Evolutionary conservation across 1,140 invertebrate species (phyloP).

Genomic region (Oncopeltus fasciatus): DNA sequence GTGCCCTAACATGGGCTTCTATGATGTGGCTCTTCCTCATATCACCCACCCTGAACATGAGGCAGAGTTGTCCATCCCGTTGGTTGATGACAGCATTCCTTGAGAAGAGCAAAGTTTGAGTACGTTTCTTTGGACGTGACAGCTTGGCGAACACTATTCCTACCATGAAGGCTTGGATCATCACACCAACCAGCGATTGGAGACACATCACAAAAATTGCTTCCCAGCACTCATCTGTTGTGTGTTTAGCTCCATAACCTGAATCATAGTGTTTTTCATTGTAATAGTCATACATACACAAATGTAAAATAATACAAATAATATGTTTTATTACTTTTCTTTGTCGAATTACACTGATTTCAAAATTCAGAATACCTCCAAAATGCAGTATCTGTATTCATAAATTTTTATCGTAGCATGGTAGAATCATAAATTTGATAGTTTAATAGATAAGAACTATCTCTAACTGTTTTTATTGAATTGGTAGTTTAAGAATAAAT

Average conservation of each 20-base stretch:
- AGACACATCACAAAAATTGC: conserved; percentile 84
- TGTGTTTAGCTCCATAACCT: conserved; percentile 59
- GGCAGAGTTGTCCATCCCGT: conserved; percentile 66
- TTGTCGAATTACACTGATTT: no score
- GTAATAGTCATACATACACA: no score
- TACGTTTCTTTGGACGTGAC: conserved; percentile 77
- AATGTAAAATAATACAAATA: no score
- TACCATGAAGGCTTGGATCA: conserved; percentile 73
- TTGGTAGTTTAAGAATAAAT: no score
- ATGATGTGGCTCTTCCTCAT: conserved; percentile 88
- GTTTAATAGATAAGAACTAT: no score
- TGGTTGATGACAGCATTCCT: conserved; percentile 76
- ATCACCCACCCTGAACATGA: conserved; percentile 85
- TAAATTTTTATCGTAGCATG: no score
- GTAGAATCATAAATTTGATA: no score
- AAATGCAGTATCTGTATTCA: no score
- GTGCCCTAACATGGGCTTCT: conserved; percentile 73
- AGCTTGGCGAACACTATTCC: conserved; percentile 81
- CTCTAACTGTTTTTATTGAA: no score
- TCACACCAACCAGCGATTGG: conserved; percentile 60
- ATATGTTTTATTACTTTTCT: no score
- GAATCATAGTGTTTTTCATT: not conserved
- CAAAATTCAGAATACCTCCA: no score
- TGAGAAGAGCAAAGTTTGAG: conserved; percentile 82
- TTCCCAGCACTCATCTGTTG: conserved; percentile 79